Conservation (phyloP, 2,888 invertebrate species). For the Siphonodentalium dalli region DNA sequence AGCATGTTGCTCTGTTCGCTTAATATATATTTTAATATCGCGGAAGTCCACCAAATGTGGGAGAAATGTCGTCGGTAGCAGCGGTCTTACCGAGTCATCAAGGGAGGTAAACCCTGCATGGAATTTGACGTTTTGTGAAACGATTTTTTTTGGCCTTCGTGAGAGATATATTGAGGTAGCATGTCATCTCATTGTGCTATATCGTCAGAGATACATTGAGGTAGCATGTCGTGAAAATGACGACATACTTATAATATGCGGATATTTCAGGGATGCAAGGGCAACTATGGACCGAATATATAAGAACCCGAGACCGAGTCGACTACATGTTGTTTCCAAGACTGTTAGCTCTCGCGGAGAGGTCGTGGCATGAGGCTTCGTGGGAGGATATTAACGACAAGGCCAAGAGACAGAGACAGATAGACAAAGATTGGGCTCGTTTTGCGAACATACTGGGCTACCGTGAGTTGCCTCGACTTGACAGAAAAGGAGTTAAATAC, state of each 20-base stretch:
- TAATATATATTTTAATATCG: no score
- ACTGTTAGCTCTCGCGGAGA: slow-evolving; percentile 53
- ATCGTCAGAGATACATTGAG: no score
- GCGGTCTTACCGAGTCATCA: no score
- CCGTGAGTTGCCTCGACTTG: slow-evolving; percentile 39
- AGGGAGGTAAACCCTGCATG: no score
- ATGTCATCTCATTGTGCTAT: no score
- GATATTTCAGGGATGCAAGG: slow-evolving; percentile 50
- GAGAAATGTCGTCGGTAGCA: no score
- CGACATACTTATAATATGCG: not conserved
- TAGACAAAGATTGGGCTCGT: slow-evolving; percentile 37
- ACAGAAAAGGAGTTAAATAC: slow-evolving; percentile 37
- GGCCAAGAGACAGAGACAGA: slow-evolving; percentile 7
- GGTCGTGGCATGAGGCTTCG: slow-evolving; percentile 54
- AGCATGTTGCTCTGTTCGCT: no score
- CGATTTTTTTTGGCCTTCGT: no score
- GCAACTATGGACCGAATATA: slow-evolving; percentile 51
- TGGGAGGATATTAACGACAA: slow-evolving; percentile 42
- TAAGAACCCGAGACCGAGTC: slow-evolving; percentile 35
- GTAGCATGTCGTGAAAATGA: no score
- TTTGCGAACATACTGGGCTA: slow-evolving; percentile 44
- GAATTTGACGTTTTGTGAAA: no score
- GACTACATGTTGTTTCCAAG: slow-evolving; percentile 48
- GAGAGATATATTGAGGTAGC: no score
- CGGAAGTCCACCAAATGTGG: no score